These are phyloP conservation scores for Zapus hudsonius DNA, from an alignment of 2,113 vertebrate genomes.

Conservation along the genomic window DNA sequence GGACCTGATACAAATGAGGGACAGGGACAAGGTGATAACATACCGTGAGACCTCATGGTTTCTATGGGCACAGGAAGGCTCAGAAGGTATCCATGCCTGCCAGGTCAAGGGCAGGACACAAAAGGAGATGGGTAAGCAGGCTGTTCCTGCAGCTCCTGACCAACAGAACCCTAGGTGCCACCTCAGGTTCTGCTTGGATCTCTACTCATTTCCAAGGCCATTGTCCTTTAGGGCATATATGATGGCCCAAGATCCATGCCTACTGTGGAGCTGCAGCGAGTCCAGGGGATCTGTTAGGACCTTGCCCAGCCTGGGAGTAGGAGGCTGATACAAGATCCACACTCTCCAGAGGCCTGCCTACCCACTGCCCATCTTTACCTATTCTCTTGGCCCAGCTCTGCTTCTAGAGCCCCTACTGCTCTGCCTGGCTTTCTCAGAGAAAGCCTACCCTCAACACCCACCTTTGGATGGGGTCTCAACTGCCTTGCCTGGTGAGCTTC, in stretches of 20 bases:
- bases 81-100: accelerated
- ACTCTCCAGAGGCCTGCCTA: too few species aligned
- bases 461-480: background rate
- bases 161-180: background rate
- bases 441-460: background rate
- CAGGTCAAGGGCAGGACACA: too few species aligned
- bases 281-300: background rate
- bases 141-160: background rate
- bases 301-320: background rate
- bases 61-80: background rate
- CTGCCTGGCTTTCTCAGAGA: background rate
- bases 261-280: background rate
- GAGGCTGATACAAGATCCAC: background rate
- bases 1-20: background rate
- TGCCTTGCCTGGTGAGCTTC: background rate
- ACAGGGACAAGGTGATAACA: accelerated
- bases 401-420: background rate
- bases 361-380: background rate
- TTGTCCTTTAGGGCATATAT: background rate
- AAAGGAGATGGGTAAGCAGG: too few species aligned
- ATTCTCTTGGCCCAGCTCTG: too few species aligned
- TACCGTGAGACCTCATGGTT: background rate
- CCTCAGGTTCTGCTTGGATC: background rate
- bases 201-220: background rate
- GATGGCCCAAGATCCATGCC: background rate